phyloP scores from a whole-genome alignment of 2,888 invertebrate genomes.

The Oxytorus armatus region DNA sequence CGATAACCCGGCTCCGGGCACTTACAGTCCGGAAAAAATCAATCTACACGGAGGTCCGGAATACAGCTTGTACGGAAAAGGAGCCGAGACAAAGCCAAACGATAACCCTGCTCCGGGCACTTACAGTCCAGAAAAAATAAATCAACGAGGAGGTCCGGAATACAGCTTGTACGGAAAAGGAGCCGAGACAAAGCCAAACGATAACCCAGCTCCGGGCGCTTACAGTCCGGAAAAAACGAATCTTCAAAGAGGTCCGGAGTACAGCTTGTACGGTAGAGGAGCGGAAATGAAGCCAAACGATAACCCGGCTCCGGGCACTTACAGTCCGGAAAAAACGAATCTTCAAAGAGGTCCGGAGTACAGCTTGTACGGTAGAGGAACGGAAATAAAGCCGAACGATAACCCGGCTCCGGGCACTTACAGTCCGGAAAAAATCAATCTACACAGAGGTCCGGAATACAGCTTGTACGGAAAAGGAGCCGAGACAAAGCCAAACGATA shows the following conservation, averaged over 20 bases:
- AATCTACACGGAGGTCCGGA: slow-evolving; percentile 85
- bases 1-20: slow-evolving; percentile 85
- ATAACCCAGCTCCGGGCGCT: slow-evolving; percentile 85
- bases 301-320: slow-evolving; percentile 86
- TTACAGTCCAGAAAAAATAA: slow-evolving; percentile 86
- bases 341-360: slow-evolving; percentile 85
- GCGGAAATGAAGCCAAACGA: slow-evolving; percentile 78
- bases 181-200: slow-evolving; percentile 78
- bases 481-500: slow-evolving; percentile 74
- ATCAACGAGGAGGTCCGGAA: slow-evolving; percentile 85
- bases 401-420: slow-evolving; percentile 86
- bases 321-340: slow-evolving; percentile 86
- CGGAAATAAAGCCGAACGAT: slow-evolving; percentile 77
- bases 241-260: slow-evolving; percentile 85
- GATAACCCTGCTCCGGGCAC: slow-evolving; percentile 85
- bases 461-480: slow-evolving; percentile 85
- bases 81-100: slow-evolving; percentile 80
- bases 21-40: slow-evolving; percentile 86
- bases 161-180: slow-evolving; percentile 86
- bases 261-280: slow-evolving; percentile 85
- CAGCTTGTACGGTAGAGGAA: slow-evolving; percentile 85
- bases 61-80: slow-evolving; percentile 85
- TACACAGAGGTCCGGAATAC: slow-evolving; percentile 85
- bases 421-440: slow-evolving; percentile 85
- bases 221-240: slow-evolving; percentile 86